Evolutionary conservation across 2,797 vertebrate genomes (phyloP).

Genomic region (Rhinogobio ventralis): DNA sequence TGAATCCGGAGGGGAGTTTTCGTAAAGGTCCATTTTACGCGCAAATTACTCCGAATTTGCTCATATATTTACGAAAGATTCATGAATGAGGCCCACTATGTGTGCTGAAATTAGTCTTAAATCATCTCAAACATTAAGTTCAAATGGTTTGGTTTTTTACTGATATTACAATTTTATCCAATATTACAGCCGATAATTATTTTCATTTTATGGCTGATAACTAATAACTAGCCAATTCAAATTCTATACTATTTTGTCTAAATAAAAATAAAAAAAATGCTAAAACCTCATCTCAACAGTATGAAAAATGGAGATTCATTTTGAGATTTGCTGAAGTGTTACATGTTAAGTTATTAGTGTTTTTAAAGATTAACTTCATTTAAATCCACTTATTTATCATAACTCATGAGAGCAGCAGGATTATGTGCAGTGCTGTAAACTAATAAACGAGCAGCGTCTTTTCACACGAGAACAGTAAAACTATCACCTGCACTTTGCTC

Average conservation of each 20-base stretch:
- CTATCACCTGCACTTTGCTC: not conserved
- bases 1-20: too few relatives aligned
- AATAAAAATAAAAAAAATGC: not conserved
- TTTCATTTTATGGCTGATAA: not conserved
- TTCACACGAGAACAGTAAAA: not conserved
- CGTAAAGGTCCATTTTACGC: too few relatives aligned
- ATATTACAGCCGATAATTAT: not conserved
- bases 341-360: not conserved
- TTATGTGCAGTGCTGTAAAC: not conserved
- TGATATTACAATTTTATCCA: not conserved
- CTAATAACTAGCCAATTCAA: not conserved
- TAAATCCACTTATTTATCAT: too few relatives aligned
- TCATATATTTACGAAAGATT: too few relatives aligned
- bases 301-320: not conserved
- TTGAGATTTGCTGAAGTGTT: not conserved
- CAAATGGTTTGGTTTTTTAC: not conserved
- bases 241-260: not conserved
- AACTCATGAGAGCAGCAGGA: not conserved
- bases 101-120: not conserved
- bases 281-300: not conserved
- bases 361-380: not conserved
- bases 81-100: too few relatives aligned
- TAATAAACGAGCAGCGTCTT: not conserved
- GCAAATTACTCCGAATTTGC: too few relatives aligned
- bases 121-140: not conserved